A percentile compares a stretch with the other conserved stretches of the same genome.
phyloP scores from a whole-genome alignment of 2,888 invertebrate species.

The Crematogaster levior region DNA sequence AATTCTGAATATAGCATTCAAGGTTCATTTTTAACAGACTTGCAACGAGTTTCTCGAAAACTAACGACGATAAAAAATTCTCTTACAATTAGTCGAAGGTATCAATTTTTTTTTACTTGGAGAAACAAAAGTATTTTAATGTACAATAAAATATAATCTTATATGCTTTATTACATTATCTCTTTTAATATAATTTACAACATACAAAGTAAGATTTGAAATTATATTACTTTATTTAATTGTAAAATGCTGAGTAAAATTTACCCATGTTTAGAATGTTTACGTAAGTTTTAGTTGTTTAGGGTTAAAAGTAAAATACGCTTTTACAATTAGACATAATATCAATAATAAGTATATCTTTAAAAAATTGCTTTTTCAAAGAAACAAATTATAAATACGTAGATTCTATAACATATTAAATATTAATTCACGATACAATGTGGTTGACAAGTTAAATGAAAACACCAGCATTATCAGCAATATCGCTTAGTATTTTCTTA shows the following conservation, averaged over 20 bases:
- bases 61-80: neutral
- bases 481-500: neutral
- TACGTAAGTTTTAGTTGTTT: too few species aligned
- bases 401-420: neutral
- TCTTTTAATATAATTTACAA: neutral
- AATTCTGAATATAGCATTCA: neutral
- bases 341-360: neutral
- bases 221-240: too few species aligned
- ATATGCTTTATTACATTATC: neutral
- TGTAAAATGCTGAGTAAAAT: too few species aligned
- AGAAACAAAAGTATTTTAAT: neutral
- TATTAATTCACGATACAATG: neutral
- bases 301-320: neutral
- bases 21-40: neutral
- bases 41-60: neutral
- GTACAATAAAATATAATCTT: neutral
- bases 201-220: neutral
- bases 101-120: neutral
- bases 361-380: neutral
- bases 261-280: too few species aligned
- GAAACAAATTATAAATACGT: neutral
- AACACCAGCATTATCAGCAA: too few species aligned
- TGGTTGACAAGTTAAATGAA: neutral
- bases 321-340: neutral
- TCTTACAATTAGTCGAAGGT: neutral